Evolutionary conservation across 2,888 invertebrate genomes (phyloP).

Genomic region (Ramazzottius varieornatus): DNA sequence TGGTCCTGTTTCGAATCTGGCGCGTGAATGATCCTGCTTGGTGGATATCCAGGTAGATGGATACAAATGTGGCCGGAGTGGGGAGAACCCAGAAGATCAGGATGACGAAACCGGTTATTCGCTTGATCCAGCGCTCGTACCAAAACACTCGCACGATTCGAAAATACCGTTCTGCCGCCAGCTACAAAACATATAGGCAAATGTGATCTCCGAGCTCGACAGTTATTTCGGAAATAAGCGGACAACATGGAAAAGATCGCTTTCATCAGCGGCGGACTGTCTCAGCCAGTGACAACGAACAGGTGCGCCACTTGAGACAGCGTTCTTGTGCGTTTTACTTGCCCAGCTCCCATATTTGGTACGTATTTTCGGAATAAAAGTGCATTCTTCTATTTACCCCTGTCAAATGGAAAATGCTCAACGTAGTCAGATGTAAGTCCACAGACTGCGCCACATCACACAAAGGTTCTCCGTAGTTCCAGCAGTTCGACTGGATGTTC

Average conservation of each 20-base stretch:
- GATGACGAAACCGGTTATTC: not conserved
- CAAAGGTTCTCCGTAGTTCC: not conserved
- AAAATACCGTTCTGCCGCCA: not conserved
- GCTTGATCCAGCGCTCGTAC: not conserved
- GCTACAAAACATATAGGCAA: not conserved
- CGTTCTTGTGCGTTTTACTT: too few species aligned
- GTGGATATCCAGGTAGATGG: not conserved
- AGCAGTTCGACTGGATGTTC: not conserved
- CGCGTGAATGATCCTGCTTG: not conserved
- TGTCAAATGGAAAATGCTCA: not conserved
- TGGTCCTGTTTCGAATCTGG: not conserved
- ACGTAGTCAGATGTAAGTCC: not conserved
- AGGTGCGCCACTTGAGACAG: too few species aligned
- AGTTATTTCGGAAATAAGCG: too few species aligned
- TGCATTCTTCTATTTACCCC: too few species aligned
- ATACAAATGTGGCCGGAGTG: not conserved
- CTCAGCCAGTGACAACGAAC: too few species aligned
- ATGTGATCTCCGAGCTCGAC: too few species aligned
- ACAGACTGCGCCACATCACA: not conserved
- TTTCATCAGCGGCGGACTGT: too few species aligned
- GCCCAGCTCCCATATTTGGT: too few species aligned
- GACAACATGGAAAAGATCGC: too few species aligned
- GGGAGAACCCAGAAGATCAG: not conserved
- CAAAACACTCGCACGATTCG: not conserved
- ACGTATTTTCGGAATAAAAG: too few species aligned